Base-by-base conservation (phyloP, 2,113 vertebrate genomes). In the Puffinus mauretanicus region DNA sequence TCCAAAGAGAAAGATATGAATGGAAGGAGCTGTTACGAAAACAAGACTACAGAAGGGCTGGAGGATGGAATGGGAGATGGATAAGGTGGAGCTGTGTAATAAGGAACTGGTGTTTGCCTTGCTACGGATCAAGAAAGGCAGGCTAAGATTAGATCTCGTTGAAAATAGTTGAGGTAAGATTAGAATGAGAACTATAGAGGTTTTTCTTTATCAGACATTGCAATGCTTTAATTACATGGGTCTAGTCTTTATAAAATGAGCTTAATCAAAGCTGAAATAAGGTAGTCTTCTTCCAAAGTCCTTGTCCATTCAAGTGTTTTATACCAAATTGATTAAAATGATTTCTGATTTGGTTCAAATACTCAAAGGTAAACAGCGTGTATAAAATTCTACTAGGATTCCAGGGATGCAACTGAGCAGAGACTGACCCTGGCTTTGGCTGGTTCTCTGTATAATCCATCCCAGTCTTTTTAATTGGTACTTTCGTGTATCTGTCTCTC, bases 401-500 rank as follows among this genome's bases (percentile, higher is more conserved):
- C 82, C 61, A 49, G 49, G 40, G 70, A 65, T 77, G 24, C 51
- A 82, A 0, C 62, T 76, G 65, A 85, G 52, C 61, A 61, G 85
- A 61, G 88, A 25, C 29, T 88, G 75, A 84, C 3, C 7, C 21
- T 52, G 47, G 14, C 49, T 95, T 95, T 92, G 52, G 9, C 88
- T 87, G 75, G 18, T 32, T 82, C 78, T 84, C 75, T 77, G 18
- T 92, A 9, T 92, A 93, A 94, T 87, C 69, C 76, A 84, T 84
- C 29, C 54, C 42, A 66, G 46, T 49, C 80, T 79, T 93, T 91
- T 83, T 86, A 94, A 96, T 92, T 92, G 90, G 54, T 91, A 60
- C 71, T 84, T 86, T 42, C 0, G 10, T 91, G 88, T 92, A 9
- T 96, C 95, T 97, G 96, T 81, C 77, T 96, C 86, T 89, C 70